A percentile compares a stretch with the other conserved stretches of the same genome.
Conservation (phyloP, 2,113 vertebrate genomes). For the Rhombomys opimus region DNA sequence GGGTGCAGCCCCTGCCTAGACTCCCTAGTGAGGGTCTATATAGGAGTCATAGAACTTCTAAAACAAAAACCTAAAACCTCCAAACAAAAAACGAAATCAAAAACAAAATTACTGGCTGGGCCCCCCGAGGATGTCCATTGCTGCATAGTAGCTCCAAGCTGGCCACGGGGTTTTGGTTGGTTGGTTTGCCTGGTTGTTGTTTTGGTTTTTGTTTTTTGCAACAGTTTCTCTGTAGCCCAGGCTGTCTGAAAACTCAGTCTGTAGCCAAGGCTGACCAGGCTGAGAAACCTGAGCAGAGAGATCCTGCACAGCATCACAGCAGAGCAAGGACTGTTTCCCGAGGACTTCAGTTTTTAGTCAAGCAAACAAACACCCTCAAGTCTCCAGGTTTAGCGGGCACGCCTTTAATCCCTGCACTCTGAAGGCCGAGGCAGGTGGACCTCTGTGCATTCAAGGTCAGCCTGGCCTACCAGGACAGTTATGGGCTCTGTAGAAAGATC, state of each 20-base stretch:
- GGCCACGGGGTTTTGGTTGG: too few relatives aligned
- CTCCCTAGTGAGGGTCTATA: too few relatives aligned
- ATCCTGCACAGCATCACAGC: not conserved
- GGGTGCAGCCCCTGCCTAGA: too few relatives aligned
- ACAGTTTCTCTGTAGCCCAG: too few relatives aligned
- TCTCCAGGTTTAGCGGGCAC: not conserved
- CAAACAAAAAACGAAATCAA: too few relatives aligned
- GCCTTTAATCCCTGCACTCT: not conserved
- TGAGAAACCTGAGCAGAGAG: not conserved
- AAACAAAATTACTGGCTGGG: too few relatives aligned
- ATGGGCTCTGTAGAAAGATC: not conserved
- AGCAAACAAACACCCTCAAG: not conserved
- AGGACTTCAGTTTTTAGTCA: not conserved
- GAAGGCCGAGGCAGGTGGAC: not conserved
- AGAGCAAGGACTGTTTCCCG: not conserved
- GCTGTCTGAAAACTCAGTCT: not conserved
- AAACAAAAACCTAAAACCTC: too few relatives aligned
- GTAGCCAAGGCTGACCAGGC: not conserved
- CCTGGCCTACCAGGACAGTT: not conserved
- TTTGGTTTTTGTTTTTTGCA: too few relatives aligned
- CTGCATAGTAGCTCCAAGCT: too few relatives aligned
- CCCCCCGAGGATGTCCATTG: too few relatives aligned
- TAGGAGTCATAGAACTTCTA: too few relatives aligned
- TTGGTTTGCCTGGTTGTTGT: too few relatives aligned
- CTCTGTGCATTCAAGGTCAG: not conserved